Evolutionary conservation across 2,113 vertebrate genomes (phyloP).

Genomic region (Pteropus alecto): DNA sequence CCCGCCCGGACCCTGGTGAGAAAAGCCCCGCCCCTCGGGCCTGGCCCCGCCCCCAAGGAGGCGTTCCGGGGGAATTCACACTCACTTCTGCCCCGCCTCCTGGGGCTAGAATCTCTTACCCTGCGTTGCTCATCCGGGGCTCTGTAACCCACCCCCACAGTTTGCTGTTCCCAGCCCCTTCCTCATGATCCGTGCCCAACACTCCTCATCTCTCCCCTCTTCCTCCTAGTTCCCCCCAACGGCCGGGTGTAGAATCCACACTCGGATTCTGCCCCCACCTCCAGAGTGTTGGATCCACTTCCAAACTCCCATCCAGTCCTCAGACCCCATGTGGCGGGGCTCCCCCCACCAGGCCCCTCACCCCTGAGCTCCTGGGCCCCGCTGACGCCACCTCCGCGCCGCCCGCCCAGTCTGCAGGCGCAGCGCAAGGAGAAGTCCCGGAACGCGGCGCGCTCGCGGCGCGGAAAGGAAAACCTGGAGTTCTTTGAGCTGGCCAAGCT

Average conservation of each 20-base stretch:
- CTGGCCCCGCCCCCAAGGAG: background rate
- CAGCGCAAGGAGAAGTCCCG: conserved; percentile 94
- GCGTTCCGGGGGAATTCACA: too few species aligned
- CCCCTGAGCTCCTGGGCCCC: accelerated
- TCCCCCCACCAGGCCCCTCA: too few species aligned
- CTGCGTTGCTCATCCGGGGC: accelerated
- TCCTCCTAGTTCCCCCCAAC: background rate
- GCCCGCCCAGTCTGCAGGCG: conserved; percentile 88
- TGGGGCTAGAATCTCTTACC: background rate
- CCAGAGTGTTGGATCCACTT: background rate
- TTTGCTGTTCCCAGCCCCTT: background rate
- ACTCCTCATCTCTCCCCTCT: background rate
- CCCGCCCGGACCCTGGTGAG: conserved; percentile 91
- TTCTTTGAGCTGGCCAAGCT: conserved; percentile 95
- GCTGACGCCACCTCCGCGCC: conserved; percentile 43
- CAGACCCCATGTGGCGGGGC: background rate
- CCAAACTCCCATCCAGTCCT: background rate
- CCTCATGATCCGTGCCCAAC: background rate
- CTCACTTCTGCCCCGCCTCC: background rate
- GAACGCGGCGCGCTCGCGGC: conserved; percentile 91
- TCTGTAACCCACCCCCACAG: background rate
- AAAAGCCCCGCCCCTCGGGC: background rate
- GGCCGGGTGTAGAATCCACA: background rate
- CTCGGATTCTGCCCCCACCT: background rate
- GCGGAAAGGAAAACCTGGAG: conserved; percentile 95